These are phyloP conservation scores for Marronus borbonicus DNA, from an alignment of 2,888 invertebrate genomes.

Conservation along the genomic window DNA sequence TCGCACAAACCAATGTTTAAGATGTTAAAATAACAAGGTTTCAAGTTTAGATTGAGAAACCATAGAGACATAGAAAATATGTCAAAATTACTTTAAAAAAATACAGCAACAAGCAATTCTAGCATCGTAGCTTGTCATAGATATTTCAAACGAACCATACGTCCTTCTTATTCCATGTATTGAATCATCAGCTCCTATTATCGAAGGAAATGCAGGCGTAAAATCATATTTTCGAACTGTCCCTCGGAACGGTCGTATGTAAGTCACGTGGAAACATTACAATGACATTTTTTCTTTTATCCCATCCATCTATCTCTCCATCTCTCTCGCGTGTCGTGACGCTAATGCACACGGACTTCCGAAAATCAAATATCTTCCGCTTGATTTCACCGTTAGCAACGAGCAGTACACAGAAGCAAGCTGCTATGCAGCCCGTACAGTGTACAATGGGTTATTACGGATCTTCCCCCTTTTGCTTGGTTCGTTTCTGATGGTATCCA, in stretches of 20 bases:
- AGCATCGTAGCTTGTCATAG: no score
- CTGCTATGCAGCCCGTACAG: background rate
- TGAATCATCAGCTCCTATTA: constrained; percentile 11
- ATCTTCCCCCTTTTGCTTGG: background rate
- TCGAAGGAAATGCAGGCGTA: background rate
- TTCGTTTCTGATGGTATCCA: background rate
- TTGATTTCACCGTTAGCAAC: background rate
- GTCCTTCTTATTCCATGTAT: background rate
- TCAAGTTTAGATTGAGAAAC: no score
- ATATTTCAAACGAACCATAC: background rate
- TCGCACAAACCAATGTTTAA: no score
- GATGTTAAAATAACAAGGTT: no score
- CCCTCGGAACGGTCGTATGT: background rate
- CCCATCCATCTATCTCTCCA: background rate
- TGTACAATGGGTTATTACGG: constrained; percentile 7
- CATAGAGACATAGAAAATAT: no score
- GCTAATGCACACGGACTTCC: background rate
- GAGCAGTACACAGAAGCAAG: background rate
- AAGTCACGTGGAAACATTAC: constrained; percentile 5
- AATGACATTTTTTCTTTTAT: constrained; percentile 10
- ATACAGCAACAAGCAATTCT: no score
- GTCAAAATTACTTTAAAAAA: no score
- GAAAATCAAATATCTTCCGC: constrained; percentile 31
- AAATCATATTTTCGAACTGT: constrained; percentile 10
- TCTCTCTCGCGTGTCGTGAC: background rate